These are phyloP conservation scores for Enteromius radiatus DNA, from an alignment of 2,797 vertebrate genomes.

Conservation along the genomic window DNA sequence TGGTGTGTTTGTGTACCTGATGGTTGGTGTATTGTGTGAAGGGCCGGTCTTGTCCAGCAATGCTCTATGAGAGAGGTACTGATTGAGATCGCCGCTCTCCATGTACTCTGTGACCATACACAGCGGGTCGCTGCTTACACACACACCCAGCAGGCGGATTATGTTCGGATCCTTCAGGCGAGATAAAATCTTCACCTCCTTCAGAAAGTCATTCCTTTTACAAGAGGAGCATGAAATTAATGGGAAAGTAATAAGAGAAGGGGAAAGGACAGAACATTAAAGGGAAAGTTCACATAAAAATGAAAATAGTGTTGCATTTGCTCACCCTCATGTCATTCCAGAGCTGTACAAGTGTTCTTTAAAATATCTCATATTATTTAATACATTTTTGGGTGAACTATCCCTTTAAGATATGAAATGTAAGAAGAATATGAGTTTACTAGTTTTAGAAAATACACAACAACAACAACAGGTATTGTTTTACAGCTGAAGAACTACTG, in stretches of 20 bases:
- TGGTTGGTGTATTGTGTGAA: conserved; percentile 75
- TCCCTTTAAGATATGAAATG: neutral
- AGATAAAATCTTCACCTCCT: conserved; percentile 94
- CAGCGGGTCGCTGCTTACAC: conserved; percentile 89
- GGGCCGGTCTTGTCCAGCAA: conserved; percentile 85
- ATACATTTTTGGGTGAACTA: neutral
- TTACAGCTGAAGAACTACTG: neutral
- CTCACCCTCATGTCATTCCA: too few species aligned
- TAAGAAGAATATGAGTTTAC: neutral
- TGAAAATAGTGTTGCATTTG: too few species aligned
- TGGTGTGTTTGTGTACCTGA: conserved; percentile 76
- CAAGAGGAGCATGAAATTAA: conserved; percentile 15
- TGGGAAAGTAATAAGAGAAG: neutral
- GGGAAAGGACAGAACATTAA: neutral
- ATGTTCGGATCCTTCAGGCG: conserved; percentile 93
- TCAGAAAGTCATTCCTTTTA: conserved; percentile 90
- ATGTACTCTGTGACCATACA: conserved; percentile 97
- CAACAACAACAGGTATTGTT: neutral
- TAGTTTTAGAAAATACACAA: neutral
- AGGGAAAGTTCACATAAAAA: neutral
- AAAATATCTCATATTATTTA: neutral
- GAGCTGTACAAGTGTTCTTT: neutral
- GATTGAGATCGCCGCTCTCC: conserved; percentile 94
- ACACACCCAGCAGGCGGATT: conserved; percentile 90
- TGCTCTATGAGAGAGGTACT: conserved; percentile 87